Conservation (phyloP, 2,113 vertebrate species). For the Mus spicilegus region DNA sequence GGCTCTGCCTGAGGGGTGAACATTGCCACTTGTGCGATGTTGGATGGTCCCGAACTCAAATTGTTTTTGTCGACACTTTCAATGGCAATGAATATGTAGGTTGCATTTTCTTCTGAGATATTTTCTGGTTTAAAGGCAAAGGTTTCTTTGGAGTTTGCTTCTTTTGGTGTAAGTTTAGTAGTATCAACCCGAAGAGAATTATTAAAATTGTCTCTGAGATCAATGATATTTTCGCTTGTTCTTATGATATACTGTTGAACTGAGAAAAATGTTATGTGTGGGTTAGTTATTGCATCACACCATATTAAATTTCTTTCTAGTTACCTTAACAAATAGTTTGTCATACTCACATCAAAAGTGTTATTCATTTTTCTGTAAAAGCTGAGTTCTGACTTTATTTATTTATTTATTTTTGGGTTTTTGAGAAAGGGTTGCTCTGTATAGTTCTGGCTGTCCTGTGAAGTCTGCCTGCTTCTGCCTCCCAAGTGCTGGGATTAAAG, state of each 20-base stretch:
- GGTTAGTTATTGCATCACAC: slow-evolving; percentile 8
- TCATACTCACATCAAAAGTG: background rate
- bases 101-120: slow-evolving; percentile 74
- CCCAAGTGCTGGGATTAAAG: too few species aligned
- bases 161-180: slow-evolving; percentile 64
- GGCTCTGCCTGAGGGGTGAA: slow-evolving; percentile 67
- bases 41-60: slow-evolving; percentile 82
- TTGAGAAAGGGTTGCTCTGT: too few species aligned
- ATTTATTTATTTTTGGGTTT: background rate
- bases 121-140: slow-evolving; percentile 78
- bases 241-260: slow-evolving; percentile 85
- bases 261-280: slow-evolving; percentile 68
- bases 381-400: background rate
- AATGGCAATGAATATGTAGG: slow-evolving; percentile 82
- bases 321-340: slow-evolving; percentile 1
- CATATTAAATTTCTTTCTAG: slow-evolving; percentile 12
- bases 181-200: slow-evolving; percentile 74
- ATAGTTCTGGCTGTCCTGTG: too few species aligned
- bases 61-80: slow-evolving; percentile 79
- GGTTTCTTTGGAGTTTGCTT: slow-evolving; percentile 77
- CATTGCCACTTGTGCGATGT: slow-evolving; percentile 81
- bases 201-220: slow-evolving; percentile 82
- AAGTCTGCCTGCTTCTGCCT: too few species aligned
- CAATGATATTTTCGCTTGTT: slow-evolving; percentile 77
- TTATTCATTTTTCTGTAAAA: slow-evolving; percentile 27